These are phyloP conservation scores for Harpalus rufipes DNA, from an alignment of 2,888 invertebrate species.

Conservation along the genomic window DNA sequence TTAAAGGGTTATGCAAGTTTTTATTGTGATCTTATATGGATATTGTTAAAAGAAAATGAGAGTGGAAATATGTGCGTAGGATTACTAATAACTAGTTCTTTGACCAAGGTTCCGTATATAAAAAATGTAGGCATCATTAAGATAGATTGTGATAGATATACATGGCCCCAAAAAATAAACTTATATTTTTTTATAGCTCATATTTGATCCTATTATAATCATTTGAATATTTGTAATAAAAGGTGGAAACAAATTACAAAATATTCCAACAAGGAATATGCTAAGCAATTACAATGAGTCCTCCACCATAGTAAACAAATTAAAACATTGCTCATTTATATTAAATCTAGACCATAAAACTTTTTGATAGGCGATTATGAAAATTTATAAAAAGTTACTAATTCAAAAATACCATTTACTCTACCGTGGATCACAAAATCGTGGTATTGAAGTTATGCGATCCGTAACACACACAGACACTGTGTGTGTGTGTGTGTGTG, in stretches of 20 bases:
- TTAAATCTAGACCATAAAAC: too few species aligned
- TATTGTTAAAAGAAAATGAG: conserved; percentile 49
- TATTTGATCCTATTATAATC: background rate
- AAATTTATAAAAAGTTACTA: too few species aligned
- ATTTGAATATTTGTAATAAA: background rate
- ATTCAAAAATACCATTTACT: too few species aligned
- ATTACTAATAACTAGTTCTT: conserved; percentile 25
- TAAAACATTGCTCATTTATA: too few species aligned
- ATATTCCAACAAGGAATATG: background rate
- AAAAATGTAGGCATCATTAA: conserved; percentile 1
- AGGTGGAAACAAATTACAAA: background rate
- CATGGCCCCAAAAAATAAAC: background rate
- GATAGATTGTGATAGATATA: background rate
- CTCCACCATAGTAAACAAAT: too few species aligned
- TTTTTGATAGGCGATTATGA: too few species aligned
- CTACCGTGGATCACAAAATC: too few species aligned
- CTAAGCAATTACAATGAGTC: too few species aligned
- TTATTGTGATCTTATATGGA: conserved; percentile 53
- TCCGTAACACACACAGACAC: too few species aligned
- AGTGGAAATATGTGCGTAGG: conserved; percentile 26
- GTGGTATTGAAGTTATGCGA: too few species aligned
- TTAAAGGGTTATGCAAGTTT: conserved; percentile 35
- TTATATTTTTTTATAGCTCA: background rate
- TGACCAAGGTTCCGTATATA: background rate
- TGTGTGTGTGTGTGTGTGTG: too few species aligned